Percentiles rank a stretch among this genome's conserved stretches.
Conservation (phyloP, 1,140 invertebrate species). For the Scaptomyza montana region DNA sequence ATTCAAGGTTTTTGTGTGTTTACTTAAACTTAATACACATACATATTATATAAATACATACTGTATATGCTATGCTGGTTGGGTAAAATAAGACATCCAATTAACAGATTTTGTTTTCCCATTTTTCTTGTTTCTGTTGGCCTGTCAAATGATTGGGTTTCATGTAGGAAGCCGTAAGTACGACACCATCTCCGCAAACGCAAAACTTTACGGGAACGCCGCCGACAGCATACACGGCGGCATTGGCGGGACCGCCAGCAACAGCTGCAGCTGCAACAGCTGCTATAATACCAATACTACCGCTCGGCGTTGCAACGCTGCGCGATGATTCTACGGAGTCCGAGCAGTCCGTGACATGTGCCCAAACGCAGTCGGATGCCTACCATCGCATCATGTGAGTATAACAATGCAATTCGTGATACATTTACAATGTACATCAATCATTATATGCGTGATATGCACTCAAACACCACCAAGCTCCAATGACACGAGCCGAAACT, state of each 20-base stretch:
- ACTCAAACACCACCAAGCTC: background rate
- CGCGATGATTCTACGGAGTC: conserved; percentile 84
- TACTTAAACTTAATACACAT: conserved; percentile 3
- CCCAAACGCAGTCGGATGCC: conserved; percentile 79
- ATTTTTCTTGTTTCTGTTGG: conserved; percentile 16
- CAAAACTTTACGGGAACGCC: conserved; percentile 67
- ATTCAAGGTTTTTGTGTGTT: conserved; percentile 67
- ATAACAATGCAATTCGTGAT: conserved; percentile 1
- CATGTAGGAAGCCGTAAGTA: conserved; percentile 71
- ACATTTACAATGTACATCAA: background rate
- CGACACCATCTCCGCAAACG: conserved; percentile 79
- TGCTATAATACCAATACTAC: conserved; percentile 83
- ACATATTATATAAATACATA: conserved; percentile 4
- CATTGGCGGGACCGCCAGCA: conserved; percentile 83
- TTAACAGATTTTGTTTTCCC: background rate
- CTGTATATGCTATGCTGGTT: background rate
- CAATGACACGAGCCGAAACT: background rate
- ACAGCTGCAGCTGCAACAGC: conserved; percentile 84
- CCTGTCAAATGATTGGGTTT: background rate
- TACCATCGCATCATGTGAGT: conserved; percentile 84
- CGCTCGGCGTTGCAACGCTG: conserved; percentile 82
- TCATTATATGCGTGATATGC: too few relatives aligned
- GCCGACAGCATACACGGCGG: conserved; percentile 67
- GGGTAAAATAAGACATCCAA: background rate
- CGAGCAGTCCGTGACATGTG: conserved; percentile 83